Conservation (phyloP, 2,888 invertebrate genomes). For the Chloromyia formosa region DNA sequence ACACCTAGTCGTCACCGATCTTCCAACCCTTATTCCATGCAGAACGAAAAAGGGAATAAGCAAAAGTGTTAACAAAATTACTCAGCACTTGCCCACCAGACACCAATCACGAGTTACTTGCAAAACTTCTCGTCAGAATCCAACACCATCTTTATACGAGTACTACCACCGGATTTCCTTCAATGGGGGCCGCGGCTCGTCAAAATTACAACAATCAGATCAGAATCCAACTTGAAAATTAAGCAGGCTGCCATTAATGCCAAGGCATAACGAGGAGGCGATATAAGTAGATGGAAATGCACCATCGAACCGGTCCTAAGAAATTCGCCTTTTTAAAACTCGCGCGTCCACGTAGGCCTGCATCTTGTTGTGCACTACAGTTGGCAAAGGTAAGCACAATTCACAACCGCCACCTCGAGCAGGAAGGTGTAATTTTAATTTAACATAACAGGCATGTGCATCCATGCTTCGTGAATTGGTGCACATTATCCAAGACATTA, state of each 20-base stretch:
- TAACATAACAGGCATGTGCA: slow-evolving; percentile 39
- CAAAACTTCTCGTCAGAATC: slow-evolving; percentile 14
- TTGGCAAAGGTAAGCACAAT: slow-evolving; percentile 27
- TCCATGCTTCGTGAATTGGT: slow-evolving; percentile 14
- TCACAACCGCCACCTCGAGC: slow-evolving; percentile 30
- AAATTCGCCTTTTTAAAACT: slow-evolving; percentile 17
- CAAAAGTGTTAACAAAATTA: slow-evolving; percentile 45
- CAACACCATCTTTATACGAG: slow-evolving; percentile 23
- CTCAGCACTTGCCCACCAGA: slow-evolving; percentile 44
- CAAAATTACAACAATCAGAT: slow-evolving; percentile 46
- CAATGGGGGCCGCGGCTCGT: slow-evolving; percentile 29
- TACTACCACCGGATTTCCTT: background rate
- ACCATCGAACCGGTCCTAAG: slow-evolving; percentile 25
- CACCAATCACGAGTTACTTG: slow-evolving; percentile 18
- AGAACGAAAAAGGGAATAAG: slow-evolving; percentile 24
- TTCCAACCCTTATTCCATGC: slow-evolving; percentile 5
- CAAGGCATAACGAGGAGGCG: slow-evolving; percentile 43
- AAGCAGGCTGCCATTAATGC: slow-evolving; percentile 36
- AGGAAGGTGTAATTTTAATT: slow-evolving; percentile 45
- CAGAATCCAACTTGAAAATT: slow-evolving; percentile 34
- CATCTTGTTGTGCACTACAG: background rate
- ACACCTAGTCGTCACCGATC: slow-evolving; percentile 6
- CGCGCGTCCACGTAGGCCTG: slow-evolving; percentile 3
- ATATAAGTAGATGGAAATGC: slow-evolving; percentile 42
- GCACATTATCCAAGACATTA: slow-evolving; percentile 22